phyloP scores from a whole-genome alignment of 2,888 invertebrate species.

The Melipona beecheii region DNA sequence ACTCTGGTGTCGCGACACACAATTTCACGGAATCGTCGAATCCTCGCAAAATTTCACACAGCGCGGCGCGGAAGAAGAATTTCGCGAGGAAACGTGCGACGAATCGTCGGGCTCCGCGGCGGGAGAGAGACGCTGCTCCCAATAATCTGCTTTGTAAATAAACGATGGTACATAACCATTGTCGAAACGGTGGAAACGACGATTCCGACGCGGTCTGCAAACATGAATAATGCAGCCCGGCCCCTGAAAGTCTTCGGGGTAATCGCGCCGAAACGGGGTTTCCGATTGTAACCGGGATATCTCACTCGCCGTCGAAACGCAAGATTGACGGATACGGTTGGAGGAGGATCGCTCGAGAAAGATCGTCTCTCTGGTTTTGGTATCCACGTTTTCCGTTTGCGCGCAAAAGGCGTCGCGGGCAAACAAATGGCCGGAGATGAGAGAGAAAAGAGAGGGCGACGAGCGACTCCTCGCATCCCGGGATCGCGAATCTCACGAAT shows the following conservation, averaged over 20 bases:
- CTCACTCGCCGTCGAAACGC: slow-evolving; percentile 35
- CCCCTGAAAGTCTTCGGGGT: slow-evolving; percentile 50
- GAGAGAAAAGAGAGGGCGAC: not conserved
- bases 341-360: slow-evolving; percentile 16
- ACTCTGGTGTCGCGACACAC: too few species aligned
- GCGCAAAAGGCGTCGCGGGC: slow-evolving; percentile 7
- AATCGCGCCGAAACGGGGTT: slow-evolving; percentile 53
- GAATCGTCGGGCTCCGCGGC: not conserved
- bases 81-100: slow-evolving; percentile 6
- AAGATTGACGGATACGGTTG: slow-evolving; percentile 36
- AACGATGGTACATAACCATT: slow-evolving; percentile 14
- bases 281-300: slow-evolving; percentile 49
- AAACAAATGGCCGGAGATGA: slow-evolving; percentile 14
- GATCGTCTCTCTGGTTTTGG: not conserved
- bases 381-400: not conserved
- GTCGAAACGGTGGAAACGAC: slow-evolving; percentile 18
- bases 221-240: slow-evolving; percentile 58
- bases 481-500: slow-evolving; percentile 2
- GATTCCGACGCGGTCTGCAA: slow-evolving; percentile 36
- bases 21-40: too few species aligned
- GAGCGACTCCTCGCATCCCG: not conserved
- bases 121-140: slow-evolving; percentile 18
- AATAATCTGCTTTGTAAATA: slow-evolving; percentile 58
- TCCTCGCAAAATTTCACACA: not conserved
- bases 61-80: not conserved